These are phyloP conservation scores for Pristionchus fissidentatus DNA, from an alignment of 2,888 invertebrate species.

Conservation along the genomic window DNA sequence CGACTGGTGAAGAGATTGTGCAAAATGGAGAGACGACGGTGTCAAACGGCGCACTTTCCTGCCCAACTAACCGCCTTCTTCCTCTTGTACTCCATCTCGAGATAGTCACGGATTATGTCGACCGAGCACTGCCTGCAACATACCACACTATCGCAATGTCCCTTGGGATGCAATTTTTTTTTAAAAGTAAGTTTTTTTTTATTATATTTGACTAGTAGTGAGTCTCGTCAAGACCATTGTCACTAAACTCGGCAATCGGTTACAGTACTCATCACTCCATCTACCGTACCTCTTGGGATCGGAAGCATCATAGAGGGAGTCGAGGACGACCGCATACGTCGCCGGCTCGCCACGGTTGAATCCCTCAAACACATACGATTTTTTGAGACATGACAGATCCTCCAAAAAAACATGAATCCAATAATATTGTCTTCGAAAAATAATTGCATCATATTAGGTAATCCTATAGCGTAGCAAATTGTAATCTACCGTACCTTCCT, in stretches of 20 bases:
- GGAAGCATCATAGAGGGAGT: slow-evolving; percentile 82
- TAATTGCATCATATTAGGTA: not conserved
- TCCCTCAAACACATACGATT: not conserved
- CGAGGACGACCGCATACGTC: slow-evolving; percentile 90
- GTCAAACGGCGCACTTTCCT: too few species aligned
- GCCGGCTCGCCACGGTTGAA: slow-evolving; percentile 80
- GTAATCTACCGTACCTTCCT: not conserved
- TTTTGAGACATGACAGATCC: too few species aligned
- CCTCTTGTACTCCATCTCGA: slow-evolving; percentile 80
- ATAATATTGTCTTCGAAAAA: not conserved
- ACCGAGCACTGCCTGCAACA: slow-evolving; percentile 46
- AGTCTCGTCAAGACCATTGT: not conserved
- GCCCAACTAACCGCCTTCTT: slow-evolving; percentile 77
- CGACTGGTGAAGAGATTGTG: too few species aligned
- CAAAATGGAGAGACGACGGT: too few species aligned
- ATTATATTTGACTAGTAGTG: too few species aligned
- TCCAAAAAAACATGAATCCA: not conserved
- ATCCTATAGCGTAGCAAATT: not conserved
- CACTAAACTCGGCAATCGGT: not conserved
- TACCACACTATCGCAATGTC: too few species aligned
- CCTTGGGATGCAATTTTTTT: not conserved
- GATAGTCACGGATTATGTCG: slow-evolving; percentile 70
- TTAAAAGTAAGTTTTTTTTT: too few species aligned
- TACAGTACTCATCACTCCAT: too few species aligned
- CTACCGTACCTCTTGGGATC: slow-evolving; percentile 52